Percentiles rank a stretch among this genome's conserved stretches.
Evolutionary conservation across 2,113 vertebrate species (phyloP).

Genomic region (Helogale parvula): DNA sequence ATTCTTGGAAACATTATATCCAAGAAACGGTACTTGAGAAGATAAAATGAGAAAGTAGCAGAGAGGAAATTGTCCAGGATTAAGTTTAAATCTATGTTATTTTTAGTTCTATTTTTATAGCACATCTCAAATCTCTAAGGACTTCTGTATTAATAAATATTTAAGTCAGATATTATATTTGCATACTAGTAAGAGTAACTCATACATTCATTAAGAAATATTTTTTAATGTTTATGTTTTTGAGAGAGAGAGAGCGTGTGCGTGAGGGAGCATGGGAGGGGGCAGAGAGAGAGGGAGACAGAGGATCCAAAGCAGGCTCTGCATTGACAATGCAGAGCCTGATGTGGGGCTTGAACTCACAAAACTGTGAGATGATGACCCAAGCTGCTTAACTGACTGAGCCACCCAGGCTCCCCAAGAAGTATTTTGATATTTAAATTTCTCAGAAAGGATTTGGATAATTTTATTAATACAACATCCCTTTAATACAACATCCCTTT

Average conservation of each 20-base stretch:
- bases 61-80: neutral
- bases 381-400: too few relatives aligned
- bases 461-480: neutral
- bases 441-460: neutral
- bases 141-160: neutral
- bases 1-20: neutral
- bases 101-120: slow-evolving; percentile 35
- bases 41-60: neutral
- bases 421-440: neutral
- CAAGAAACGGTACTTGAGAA: neutral
- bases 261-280: too few relatives aligned
- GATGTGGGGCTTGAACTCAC: too few relatives aligned
- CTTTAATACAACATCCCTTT: neutral
- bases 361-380: too few relatives aligned
- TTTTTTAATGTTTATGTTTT: neutral
- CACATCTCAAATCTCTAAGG: neutral
- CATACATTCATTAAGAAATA: neutral
- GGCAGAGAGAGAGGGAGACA: too few relatives aligned
- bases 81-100: neutral
- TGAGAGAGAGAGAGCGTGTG: too few relatives aligned
- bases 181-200: neutral
- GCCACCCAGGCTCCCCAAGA: neutral
- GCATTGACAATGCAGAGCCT: too few relatives aligned
- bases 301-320: too few relatives aligned
- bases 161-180: neutral